Base-by-base conservation (phyloP, 2,888 invertebrate genomes). In the Neria commutata region DNA sequence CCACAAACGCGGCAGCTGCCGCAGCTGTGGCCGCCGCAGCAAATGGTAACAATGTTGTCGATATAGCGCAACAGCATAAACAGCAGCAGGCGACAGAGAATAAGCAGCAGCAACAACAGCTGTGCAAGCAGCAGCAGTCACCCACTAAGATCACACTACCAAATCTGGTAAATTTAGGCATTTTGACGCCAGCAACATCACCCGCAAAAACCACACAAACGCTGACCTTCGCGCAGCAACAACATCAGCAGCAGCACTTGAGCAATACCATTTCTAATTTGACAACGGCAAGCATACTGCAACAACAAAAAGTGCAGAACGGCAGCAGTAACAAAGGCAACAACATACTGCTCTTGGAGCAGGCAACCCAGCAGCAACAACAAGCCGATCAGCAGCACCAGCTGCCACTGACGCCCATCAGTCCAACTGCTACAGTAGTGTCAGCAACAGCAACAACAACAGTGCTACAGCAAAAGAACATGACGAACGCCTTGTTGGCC, bases 151-250 rank as follows among this genome's bases (percentile, higher is more conserved):
- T 80, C 56, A 78, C 80, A 53, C 65, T 82, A 67, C 82, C 82
- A 61, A 80, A 79, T 73, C 74, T 82, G 67, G 81, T 82, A 60
- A 82, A 82, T 79, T 68, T 83, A 67, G 85, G 84, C 45, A 79
- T 86, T 51, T 74, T 86, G 45, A 85, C 86, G 19, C 85, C 86
- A 10, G 82, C 79, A 59, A 83, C 85, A 40, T 84, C 85, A 56
- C 82, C 85, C 70, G 82, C 81, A 69, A 80, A 80, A 70, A 78
- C 78, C 52, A 77, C 78, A 49, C 79, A 79, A 58, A 73, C 77
- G 54, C 65, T 78, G 66, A 77, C 80, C 63, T 76, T 74, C 60
- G 71, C 74, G 59, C 74, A 71, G 60, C 75, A 72, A 60, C 74
- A 68, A 24, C 72, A 72, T 53, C 74, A 70, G 40, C 71, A 72